A percentile compares a stretch with the other conserved stretches of the same genome.
phyloP scores from a whole-genome alignment of 2,888 invertebrate genomes.

The Ormyrus rosae region DNA sequence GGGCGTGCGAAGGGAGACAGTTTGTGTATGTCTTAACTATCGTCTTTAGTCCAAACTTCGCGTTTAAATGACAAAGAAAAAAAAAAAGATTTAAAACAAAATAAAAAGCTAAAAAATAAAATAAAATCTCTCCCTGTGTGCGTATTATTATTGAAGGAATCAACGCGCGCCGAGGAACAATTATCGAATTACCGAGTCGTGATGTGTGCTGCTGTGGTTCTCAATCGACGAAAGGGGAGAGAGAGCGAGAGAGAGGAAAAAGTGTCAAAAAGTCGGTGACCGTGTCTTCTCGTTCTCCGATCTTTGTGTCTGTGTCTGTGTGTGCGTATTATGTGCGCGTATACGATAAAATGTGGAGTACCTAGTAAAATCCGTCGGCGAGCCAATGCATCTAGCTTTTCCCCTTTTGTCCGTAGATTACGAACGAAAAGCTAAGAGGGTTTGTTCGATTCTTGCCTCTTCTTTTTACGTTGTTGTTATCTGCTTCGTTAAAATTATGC shows the following conservation, averaged over 20 bases:
- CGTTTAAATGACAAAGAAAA: conserved; percentile 20
- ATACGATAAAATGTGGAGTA: not conserved
- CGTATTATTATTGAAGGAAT: conserved; percentile 34
- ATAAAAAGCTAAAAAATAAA: conserved; percentile 1
- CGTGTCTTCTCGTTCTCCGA: conserved; percentile 53
- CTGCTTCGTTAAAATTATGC: not conserved
- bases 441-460: conserved; percentile 18
- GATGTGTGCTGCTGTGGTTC: not conserved
- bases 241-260: conserved; percentile 28
- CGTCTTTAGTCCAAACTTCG: conserved; percentile 42
- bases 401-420: conserved; percentile 5
- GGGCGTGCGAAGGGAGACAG: conserved; percentile 37
- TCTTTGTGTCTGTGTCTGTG: conserved; percentile 24
- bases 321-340: conserved; percentile 19
- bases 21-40: conserved; percentile 40
- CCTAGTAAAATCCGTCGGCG: conserved; percentile 30
- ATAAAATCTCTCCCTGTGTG: conserved; percentile 41
- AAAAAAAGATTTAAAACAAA: not conserved
- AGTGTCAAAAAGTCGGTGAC: conserved; percentile 36
- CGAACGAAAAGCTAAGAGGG: not conserved
- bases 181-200: conserved; percentile 30
- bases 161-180: conserved; percentile 32
- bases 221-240: conserved; percentile 35
- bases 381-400: conserved; percentile 33
- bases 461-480: not conserved